These are phyloP conservation scores for Isotomurus palustris DNA, from an alignment of 2,888 invertebrate genomes.

Conservation along the genomic window DNA sequence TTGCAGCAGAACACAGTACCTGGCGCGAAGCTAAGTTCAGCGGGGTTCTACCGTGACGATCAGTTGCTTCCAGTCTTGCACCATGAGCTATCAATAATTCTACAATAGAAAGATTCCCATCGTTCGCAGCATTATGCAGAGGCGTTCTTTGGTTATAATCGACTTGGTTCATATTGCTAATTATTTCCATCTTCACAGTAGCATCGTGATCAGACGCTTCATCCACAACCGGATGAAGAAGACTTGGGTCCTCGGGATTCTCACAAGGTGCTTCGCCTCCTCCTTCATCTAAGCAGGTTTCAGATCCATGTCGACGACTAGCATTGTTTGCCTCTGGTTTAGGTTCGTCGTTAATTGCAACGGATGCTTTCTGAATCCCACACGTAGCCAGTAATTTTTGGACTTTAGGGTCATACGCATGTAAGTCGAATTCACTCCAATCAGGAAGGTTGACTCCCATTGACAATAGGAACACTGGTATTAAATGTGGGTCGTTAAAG, in stretches of 20 bases:
- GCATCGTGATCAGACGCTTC: conserved; percentile 51
- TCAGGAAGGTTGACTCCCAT: conserved; percentile 39
- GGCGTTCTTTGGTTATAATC: conserved; percentile 63
- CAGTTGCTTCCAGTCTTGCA: conserved; percentile 39
- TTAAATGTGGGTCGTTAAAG: conserved; percentile 34
- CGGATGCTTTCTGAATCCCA: conserved; percentile 33
- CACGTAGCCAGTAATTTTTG: conserved; percentile 40
- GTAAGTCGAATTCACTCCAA: conserved; percentile 26
- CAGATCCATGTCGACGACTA: conserved; percentile 19
- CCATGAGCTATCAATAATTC: conserved; percentile 59
- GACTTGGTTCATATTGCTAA: conserved; percentile 55
- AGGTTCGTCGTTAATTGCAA: conserved; percentile 17
- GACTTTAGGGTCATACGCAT: conserved; percentile 40
- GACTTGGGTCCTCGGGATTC: conserved; percentile 49
- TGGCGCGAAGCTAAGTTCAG: conserved; percentile 76
- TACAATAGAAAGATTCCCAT: conserved; percentile 66
- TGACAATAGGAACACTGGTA: conserved; percentile 41
- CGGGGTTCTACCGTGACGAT: conserved; percentile 72
- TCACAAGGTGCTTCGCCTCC: conserved; percentile 51
- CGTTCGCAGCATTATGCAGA: conserved; percentile 70
- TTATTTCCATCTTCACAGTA: conserved; percentile 47
- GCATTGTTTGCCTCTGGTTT: conserved; percentile 4
- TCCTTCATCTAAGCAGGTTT: conserved; percentile 47
- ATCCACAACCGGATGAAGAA: conserved; percentile 45
- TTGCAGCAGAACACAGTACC: conserved; percentile 17